Percentiles rank a stretch among this genome's conserved stretches.
phyloP scores from a whole-genome alignment of 2,888 invertebrate genomes.

The Agriopis marginaria region DNA sequence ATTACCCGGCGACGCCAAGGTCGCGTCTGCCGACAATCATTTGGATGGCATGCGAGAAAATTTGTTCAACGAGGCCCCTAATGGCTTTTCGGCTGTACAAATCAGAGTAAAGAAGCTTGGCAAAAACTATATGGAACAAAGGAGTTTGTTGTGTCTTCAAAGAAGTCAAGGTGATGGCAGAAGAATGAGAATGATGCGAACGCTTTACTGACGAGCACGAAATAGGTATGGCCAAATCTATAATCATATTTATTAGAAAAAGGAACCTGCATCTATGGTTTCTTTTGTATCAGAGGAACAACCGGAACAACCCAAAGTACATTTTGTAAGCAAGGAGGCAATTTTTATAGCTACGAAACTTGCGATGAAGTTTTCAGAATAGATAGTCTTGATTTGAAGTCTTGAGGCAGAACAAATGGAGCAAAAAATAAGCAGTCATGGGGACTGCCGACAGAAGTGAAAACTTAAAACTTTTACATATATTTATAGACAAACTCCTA shows the following conservation, averaged over 20 bases:
- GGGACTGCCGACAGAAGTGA: too few relatives aligned
- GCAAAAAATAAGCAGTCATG: too few relatives aligned
- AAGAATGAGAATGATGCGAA: not conserved
- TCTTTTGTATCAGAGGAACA: not conserved
- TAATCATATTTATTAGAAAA: too few relatives aligned
- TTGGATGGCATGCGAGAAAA: slow-evolving; percentile 9
- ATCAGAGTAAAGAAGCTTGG: not conserved
- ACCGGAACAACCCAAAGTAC: not conserved
- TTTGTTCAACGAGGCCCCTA: slow-evolving; percentile 8
- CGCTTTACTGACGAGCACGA: not conserved
- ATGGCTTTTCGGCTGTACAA: slow-evolving; percentile 9
- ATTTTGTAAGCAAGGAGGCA: not conserved
- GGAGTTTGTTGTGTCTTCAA: not conserved
- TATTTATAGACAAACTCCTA: not conserved
- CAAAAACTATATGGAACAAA: not conserved
- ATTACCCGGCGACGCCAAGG: slow-evolving; percentile 7
- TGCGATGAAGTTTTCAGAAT: not conserved
- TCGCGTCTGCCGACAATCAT: slow-evolving; percentile 9
- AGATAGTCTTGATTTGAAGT: not conserved
- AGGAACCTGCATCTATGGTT: not conserved
- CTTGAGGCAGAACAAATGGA: not conserved
- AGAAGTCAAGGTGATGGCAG: not conserved
- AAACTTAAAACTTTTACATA: not conserved
- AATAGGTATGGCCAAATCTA: too few relatives aligned
- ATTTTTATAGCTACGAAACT: not conserved